Evolutionary conservation across 1,140 invertebrate genomes (phyloP), one percentile per base, ranked within the genome.

Genomic region (Aphelinus atriplicis): DNA sequence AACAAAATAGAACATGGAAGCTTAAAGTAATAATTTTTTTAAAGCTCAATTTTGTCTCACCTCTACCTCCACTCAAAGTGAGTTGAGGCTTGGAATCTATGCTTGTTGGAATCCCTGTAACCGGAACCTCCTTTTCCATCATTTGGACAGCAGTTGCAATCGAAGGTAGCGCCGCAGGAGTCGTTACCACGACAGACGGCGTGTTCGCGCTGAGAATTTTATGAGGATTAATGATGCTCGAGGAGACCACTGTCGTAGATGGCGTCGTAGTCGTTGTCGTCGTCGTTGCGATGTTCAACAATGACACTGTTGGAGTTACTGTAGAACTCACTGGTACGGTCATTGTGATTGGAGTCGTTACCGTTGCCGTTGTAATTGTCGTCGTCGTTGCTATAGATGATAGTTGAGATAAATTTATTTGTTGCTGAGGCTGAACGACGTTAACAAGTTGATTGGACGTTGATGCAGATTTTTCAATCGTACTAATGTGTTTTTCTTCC

Each of bases 401-500:
- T 26, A 26, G 76, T 46, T 56, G 77, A 42, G 10, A 73, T 48
- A 55, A 7, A 7, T 55, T 55, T 5, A 53, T 71, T 26, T 26
- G 68, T 58, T 76, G 75, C 3, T 74, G 71, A 2, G 73, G 75
- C 7, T 76, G 75, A 3, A 76, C 64, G 10, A 51, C 43, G 6
- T 43, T 26, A 1, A 57, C 3, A 3, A 65, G n/a, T 55, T 76
- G 63, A 4, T 76, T 64, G 7, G 68, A 1, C 0, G 55, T n/a
- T 1, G 63, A 53, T 0, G 66, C 26, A n/a, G 60, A 55, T 5
- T 71, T 61, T 3, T 75, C 74, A 2, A 53, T 60, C 0, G 48
- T 10, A 4, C 77, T 75, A 0, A 80, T 57, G n/a, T 80, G 72
- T 71, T 85, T 87, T 45, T 87, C 85, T 26, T 88, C 86, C 1